Evolutionary conservation across 2,113 vertebrate genomes (phyloP), one percentile per base, ranked within the genome.

Genomic region (Albula glossodonta): DNA sequence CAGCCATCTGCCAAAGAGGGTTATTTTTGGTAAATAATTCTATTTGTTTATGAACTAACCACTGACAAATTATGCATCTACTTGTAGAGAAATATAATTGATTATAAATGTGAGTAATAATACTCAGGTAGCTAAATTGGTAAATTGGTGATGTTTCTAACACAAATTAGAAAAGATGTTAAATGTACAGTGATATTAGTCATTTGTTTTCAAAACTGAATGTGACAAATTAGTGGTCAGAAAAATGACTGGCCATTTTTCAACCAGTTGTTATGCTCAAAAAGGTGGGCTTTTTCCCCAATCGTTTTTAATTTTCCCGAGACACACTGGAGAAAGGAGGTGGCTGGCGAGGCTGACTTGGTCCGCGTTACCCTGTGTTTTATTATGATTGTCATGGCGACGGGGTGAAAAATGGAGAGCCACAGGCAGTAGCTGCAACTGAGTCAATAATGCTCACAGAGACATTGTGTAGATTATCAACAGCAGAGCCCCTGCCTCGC

Each of bases 381-480:
- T 93, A 95, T 96, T 94, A 89, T 3, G 88, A 94, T 94, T 87
- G 91, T 88, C 96, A 96, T 94, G 95, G 95, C 94, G 95, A 96
- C 92, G 84, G 95, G 87, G 95, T 93, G 96, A 94, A 95, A 94
- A 92, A 93, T 89, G 89, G 88, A 89, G 95, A 93, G 95, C 92
- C 93, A 91, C 88, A 89, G 95, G 95, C 96, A 94, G 94, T 77
- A 85, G 94, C 89, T 49, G 93, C 92, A 83, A 92, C 87, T 90
- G 93, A 95, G 95, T 96, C 96, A 95, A 96, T 94, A 96, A 92
- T 88, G 93, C 91, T 95, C 95, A 92, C 92, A 92, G 93, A 95
- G 95, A 94, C 95, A 91, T 91, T 88, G 95, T 93, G 95, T 80
- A 93, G 94, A 93, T 93, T 94, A 95, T 94, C 95, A 95, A 93